These are phyloP conservation scores for Tursiops truncatus DNA, from an alignment of 2,113 vertebrate genomes.

Conservation along the genomic window DNA sequence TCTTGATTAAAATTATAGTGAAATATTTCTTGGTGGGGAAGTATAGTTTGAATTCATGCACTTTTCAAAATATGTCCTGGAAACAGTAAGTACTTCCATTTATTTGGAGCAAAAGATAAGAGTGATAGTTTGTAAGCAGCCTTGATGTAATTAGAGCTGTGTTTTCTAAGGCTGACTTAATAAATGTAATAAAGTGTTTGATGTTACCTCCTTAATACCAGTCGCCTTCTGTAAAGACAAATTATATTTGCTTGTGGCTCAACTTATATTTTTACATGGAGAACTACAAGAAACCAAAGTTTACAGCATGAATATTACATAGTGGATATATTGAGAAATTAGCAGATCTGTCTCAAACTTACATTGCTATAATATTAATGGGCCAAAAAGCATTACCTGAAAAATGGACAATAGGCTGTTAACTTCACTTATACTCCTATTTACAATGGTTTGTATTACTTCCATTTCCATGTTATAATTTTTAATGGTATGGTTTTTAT, in stretches of 20 bases:
- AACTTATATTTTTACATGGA: constrained; percentile 3
- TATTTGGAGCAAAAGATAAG: background rate
- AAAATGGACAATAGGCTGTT: background rate
- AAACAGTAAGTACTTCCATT: background rate
- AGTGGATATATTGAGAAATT: background rate
- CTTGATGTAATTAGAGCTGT: background rate
- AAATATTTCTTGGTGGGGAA: background rate
- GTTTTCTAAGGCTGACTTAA: background rate
- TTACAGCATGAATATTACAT: background rate
- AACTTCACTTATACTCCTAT: background rate
- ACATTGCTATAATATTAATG: background rate
- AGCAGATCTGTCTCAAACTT: background rate
- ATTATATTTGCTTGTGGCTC: background rate
- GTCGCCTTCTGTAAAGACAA: background rate
- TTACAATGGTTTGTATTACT: background rate
- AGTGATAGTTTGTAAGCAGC: background rate
- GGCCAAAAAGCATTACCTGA: background rate
- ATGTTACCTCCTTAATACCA: background rate
- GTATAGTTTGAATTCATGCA: background rate
- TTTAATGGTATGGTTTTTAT: background rate
- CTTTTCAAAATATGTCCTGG: background rate
- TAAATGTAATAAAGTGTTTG: background rate
- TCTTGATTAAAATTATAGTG: background rate
- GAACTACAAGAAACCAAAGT: background rate
- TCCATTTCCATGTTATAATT: background rate